These are phyloP conservation scores for Drosophila peninsularis DNA, from an alignment of 2,888 invertebrate genomes.

Conservation along the genomic window DNA sequence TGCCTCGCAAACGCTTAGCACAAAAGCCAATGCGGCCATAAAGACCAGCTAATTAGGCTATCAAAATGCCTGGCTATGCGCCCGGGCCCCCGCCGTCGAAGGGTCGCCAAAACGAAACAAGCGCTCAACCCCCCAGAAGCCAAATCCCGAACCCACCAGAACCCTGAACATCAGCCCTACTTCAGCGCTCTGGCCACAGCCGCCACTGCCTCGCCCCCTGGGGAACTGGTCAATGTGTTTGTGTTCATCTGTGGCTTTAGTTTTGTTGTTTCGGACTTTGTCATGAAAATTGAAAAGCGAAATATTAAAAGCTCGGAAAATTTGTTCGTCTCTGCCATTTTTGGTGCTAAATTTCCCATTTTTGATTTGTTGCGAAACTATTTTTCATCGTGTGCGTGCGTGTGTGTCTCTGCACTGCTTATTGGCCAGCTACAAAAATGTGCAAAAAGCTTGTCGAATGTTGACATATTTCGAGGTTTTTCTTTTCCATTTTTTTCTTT, in stretches of 20 bases:
- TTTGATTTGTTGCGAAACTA: conserved; percentile 69
- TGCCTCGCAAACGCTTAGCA: conserved; percentile 71
- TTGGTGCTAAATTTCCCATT: conserved; percentile 49
- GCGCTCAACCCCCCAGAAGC: conserved; percentile 14
- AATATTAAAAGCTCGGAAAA: conserved; percentile 38
- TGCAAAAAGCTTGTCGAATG: conserved; percentile 61
- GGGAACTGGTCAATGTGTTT: conserved; percentile 45
- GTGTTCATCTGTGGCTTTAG: conserved; percentile 56
- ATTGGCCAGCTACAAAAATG: conserved; percentile 47
- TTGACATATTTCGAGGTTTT: conserved; percentile 63
- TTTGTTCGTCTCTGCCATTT: conserved; percentile 25
- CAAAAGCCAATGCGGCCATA: conserved; percentile 69
- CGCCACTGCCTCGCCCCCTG: not conserved
- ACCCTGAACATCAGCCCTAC: conserved; percentile 2
- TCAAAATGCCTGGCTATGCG: conserved; percentile 61
- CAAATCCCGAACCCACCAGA: not conserved
- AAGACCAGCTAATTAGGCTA: conserved; percentile 78
- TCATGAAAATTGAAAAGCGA: conserved; percentile 24
- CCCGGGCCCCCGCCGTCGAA: conserved; percentile 4
- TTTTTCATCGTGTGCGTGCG: conserved; percentile 33
- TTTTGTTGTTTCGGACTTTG: conserved; percentile 61
- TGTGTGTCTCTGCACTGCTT: conserved; percentile 23
- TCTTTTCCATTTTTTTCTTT: not conserved
- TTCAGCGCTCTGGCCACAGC: not conserved
- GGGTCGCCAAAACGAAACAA: conserved; percentile 58